A percentile compares a stretch with the other conserved stretches of the same genome.
Evolutionary conservation across 2,113 vertebrate genomes (phyloP).

Genomic region (Pyxicephalus adspersus): DNA sequence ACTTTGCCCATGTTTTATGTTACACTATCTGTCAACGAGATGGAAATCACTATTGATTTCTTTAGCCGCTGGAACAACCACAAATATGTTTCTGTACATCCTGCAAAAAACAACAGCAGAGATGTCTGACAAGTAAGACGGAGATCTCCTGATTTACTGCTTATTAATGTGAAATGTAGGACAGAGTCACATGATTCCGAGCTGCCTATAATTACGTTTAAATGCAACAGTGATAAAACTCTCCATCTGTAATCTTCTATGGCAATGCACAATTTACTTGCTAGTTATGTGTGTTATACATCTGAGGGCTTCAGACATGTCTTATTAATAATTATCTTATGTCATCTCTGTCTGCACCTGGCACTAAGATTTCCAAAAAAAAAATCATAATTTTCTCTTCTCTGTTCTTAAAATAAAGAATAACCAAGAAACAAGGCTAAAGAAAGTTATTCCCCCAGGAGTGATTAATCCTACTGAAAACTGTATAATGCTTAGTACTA

Average conservation of each 20-base stretch:
- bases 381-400: constrained; percentile 13
- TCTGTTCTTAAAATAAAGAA: constrained; percentile 18
- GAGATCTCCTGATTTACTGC: constrained; percentile 1
- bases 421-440: constrained; percentile 1
- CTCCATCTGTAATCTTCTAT: constrained; percentile 11
- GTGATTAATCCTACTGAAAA: constrained; percentile 43
- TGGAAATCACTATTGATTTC: constrained; percentile 47
- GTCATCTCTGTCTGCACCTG: constrained; percentile 28
- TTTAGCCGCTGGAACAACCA: constrained; percentile 19
- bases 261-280: constrained; percentile 30
- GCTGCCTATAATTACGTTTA: constrained; percentile 38
- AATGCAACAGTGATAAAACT: constrained; percentile 14
- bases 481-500: constrained; percentile 29
- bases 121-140: constrained; percentile 4
- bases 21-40: constrained; percentile 28
- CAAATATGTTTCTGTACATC: constrained; percentile 32
- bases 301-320: constrained; percentile 5
- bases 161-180: constrained; percentile 21
- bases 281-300: constrained; percentile 28
- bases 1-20: constrained; percentile 45
- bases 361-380: constrained; percentile 13
- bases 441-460: constrained; percentile 15
- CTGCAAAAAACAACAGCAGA: constrained; percentile 7
- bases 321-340: constrained; percentile 50
- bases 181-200: constrained; percentile 35